Percentiles rank a stretch among this genome's conserved stretches.
phyloP scores from a whole-genome alignment of 2,888 invertebrate species.

The Agrilus mali region DNA sequence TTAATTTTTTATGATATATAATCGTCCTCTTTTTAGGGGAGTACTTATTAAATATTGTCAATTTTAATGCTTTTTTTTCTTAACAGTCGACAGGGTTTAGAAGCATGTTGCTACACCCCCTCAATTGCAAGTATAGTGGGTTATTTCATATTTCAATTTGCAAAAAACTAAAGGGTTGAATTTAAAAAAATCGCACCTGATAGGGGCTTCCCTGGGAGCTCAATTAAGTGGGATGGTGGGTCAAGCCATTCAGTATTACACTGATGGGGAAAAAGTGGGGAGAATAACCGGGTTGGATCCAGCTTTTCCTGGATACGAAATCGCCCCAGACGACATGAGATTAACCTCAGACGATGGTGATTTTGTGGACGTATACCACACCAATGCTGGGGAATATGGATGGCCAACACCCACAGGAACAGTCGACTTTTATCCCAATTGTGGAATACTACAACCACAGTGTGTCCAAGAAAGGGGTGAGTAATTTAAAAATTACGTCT shows the following conservation, averaged over 20 bases:
- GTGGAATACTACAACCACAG: conserved; percentile 55
- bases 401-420: conserved; percentile 52
- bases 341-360: conserved; percentile 49
- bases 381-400: conserved; percentile 57
- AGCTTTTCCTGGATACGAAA: conserved; percentile 12
- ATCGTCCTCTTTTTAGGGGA: no score
- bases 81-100: no score
- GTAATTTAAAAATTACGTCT: no score
- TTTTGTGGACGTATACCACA: conserved; percentile 61
- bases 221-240: conserved; percentile 15
- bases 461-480: conserved; percentile 27
- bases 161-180: conserved; percentile 2
- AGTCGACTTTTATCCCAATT: conserved; percentile 61
- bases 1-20: no score
- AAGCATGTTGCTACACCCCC: conserved; percentile 5
- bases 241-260: conserved; percentile 7
- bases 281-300: conserved; percentile 12
- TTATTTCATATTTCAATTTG: conserved; percentile 5
- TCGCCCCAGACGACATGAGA: conserved; percentile 34
- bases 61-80: no score
- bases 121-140: conserved; percentile 5
- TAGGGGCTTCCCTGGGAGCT: conserved; percentile 18
- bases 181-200: conserved; percentile 10
- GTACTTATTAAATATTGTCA: no score
- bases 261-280: conserved; percentile 7